phyloP scores from a whole-genome alignment of 2,888 invertebrate species.

The Tachina lurida region DNA sequence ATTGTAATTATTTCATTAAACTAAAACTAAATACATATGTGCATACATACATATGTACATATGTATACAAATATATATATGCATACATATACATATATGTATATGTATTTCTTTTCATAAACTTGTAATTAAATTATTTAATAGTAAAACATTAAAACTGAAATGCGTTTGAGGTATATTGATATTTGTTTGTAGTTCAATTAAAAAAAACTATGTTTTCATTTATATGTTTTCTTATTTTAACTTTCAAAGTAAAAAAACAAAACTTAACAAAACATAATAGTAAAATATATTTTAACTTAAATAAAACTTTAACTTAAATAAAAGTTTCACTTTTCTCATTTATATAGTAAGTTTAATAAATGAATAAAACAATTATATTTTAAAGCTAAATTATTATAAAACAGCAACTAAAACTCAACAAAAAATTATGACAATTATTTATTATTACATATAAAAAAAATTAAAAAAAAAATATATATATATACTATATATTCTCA shows the following conservation, averaged over 20 bases:
- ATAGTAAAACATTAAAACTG: constrained; percentile 81
- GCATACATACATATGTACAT: no score
- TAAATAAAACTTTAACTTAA: constrained; percentile 51
- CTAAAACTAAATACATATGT: constrained; percentile 47
- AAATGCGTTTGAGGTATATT: constrained; percentile 83
- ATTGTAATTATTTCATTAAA: constrained; percentile 43
- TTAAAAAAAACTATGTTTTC: constrained; percentile 45
- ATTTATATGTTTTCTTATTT: constrained; percentile 57
- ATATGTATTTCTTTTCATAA: neutral
- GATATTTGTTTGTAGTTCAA: constrained; percentile 82
- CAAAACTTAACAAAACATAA: constrained; percentile 71
- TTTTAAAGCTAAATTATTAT: constrained; percentile 47
- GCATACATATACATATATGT: no score
- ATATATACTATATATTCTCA: constrained; percentile 29
- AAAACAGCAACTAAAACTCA: constrained; percentile 70
- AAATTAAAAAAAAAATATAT: constrained; percentile 3
- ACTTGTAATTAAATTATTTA: constrained; percentile 61
- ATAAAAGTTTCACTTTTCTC: constrained; percentile 9
- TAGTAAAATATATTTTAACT: constrained; percentile 40
- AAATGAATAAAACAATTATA: constrained; percentile 30
- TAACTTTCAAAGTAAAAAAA: constrained; percentile 70
- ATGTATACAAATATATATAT: no score
- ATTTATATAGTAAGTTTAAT: constrained; percentile 38
- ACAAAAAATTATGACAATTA: constrained; percentile 63
- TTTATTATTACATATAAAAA: constrained; percentile 8